phyloP scores from a whole-genome alignment of 2,797 vertebrate species.

The Paramormyrops hopkinsi region DNA sequence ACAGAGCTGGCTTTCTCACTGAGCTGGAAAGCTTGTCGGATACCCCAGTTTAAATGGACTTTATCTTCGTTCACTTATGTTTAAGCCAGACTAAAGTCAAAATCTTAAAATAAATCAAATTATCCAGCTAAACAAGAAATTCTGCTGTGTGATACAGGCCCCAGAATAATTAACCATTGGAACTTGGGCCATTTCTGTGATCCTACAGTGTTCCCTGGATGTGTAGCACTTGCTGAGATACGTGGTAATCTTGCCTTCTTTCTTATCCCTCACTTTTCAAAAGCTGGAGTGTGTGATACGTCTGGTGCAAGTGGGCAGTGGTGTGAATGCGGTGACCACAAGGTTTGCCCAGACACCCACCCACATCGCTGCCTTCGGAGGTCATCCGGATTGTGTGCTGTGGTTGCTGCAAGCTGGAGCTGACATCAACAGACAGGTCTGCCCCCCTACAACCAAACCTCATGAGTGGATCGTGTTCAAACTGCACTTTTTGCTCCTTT shows the following conservation, averaged over 20 bases:
- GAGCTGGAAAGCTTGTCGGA: neutral
- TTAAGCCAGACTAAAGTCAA: neutral
- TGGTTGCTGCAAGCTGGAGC: conserved; percentile 90
- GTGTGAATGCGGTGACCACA: conserved; percentile 76
- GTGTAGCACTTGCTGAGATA: neutral
- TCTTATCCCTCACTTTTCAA: conserved; percentile 32
- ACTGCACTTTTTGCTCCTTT: neutral
- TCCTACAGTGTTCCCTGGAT: neutral
- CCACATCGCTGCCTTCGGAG: conserved; percentile 89
- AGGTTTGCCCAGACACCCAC: conserved; percentile 86
- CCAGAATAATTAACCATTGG: neutral
- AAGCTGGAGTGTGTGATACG: conserved; percentile 88
- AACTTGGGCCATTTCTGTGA: neutral
- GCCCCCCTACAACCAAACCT: conserved; percentile 10
- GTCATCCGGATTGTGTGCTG: conserved; percentile 81
- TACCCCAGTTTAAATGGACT: neutral
- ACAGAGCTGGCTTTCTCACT: neutral
- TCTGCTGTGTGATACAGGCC: neutral
- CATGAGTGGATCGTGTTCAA: neutral
- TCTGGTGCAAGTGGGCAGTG: conserved; percentile 83
- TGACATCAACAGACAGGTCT: conserved; percentile 86
- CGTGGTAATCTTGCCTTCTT: neutral
- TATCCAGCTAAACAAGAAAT: neutral
- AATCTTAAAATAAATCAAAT: neutral
- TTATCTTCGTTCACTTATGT: neutral